Base-by-base conservation (phyloP, 2,113 vertebrate genomes). In the Halichoeres trimaculatus region DNA sequence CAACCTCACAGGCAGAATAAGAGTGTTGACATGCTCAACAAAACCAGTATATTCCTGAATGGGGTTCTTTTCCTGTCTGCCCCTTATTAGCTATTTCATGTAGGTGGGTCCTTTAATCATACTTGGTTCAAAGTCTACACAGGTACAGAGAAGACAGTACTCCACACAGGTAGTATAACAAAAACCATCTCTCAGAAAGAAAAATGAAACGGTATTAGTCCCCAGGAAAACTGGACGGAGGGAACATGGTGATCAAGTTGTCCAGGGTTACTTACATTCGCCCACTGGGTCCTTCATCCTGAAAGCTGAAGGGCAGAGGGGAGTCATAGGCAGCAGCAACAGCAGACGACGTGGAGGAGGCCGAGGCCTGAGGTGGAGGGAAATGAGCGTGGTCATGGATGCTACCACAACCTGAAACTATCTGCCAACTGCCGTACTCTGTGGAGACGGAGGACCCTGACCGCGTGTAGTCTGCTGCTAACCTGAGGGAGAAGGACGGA, bases 381-480 rank as follows among this genome's bases (percentile, higher is more conserved):
- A 96, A 95, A 89, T 92, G 93, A 86, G 94, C 88, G 85, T 95
- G 95, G 91, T 99, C 97, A 74, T 96, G 96, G 94, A 99, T 96
- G 90, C 98, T 99, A 90, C 97, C 98, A 90, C 96, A 98, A 89
- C 97, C 98, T 30, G 98, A 97, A 80, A 99, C 98, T 89, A 99
- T 94, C 95, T 99, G 98, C 98, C 98, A 99, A 92, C 98, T 99
- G 88, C 98, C 98, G 91, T 96, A 99, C 89, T 99, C 97, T 89
- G 97, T 99, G 78, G 98, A 99, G 87, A 98, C 90, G 82, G 98
- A 98, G 89, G 98, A 98, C 91, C 96, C 95, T 17, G 97, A 97
- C 81, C 96, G 94, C 85, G 95, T 81, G 79, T 93, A 95, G 90
- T 99, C 94, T 57, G 86, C 95, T 67, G 94, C 93, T 67, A 96